phyloP scores from a whole-genome alignment of 2,888 invertebrate genomes.

The Troides helena region DNA sequence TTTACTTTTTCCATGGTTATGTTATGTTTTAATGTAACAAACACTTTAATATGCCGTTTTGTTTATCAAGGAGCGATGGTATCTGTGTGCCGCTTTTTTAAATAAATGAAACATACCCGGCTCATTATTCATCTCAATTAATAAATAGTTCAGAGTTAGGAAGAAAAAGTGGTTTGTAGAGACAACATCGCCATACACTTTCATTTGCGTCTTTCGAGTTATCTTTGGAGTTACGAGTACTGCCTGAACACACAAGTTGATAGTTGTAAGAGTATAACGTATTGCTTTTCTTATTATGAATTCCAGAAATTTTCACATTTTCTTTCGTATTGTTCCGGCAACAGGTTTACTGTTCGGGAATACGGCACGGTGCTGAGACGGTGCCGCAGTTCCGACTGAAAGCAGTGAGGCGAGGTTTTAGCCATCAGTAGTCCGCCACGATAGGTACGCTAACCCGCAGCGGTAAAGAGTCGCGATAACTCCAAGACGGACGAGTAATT shows the following conservation, averaged over 20 bases:
- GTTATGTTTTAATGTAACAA: neutral
- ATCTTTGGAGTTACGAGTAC: slow-evolving; percentile 79
- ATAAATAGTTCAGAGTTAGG: neutral
- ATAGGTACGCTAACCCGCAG: neutral
- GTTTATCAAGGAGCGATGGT: neutral
- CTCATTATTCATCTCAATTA: neutral
- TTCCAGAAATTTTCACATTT: slow-evolving; percentile 37
- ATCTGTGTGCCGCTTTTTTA: neutral
- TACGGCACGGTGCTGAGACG: neutral
- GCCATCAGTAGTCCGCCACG: neutral
- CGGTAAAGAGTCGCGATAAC: too few species aligned
- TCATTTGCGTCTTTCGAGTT: slow-evolving; percentile 31
- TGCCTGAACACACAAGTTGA: slow-evolving; percentile 70
- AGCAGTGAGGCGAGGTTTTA: neutral
- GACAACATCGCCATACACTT: slow-evolving; percentile 54
- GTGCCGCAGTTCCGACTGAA: neutral
- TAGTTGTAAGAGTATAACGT: slow-evolving; percentile 62
- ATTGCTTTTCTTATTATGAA: slow-evolving; percentile 75
- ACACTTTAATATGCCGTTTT: neutral
- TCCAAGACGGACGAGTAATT: neutral
- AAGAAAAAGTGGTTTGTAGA: slow-evolving; percentile 34
- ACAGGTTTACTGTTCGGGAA: neutral
- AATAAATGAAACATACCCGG: too few species aligned
- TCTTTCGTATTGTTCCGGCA: neutral
- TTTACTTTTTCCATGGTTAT: neutral